Conservation (phyloP, 2,888 invertebrate genomes). For the Salticus scenicus region DNA sequence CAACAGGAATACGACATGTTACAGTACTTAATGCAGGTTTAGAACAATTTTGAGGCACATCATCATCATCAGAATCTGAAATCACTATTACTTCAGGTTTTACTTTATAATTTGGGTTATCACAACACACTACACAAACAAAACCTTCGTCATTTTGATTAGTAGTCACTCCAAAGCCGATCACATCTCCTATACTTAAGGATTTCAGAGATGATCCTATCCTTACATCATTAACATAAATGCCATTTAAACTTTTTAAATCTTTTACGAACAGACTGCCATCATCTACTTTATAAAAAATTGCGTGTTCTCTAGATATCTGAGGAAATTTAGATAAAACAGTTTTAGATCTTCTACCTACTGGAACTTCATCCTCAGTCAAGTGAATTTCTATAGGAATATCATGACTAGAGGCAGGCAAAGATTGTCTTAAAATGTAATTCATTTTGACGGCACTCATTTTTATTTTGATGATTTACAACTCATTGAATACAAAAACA, state of each 20-base stretch:
- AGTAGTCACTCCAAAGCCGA: slow-evolving; percentile 29
- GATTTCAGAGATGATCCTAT: slow-evolving; percentile 1
- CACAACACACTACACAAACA: background rate
- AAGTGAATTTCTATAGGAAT: slow-evolving; percentile 35
- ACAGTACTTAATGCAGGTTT: too few species aligned
- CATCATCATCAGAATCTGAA: slow-evolving; percentile 1
- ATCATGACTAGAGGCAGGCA: background rate
- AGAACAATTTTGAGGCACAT: too few species aligned
- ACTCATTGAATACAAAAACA: too few species aligned
- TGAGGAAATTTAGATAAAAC: background rate
- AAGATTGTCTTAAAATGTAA: slow-evolving; percentile 26
- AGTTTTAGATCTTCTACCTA: slow-evolving; percentile 14
- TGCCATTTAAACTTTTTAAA: slow-evolving; percentile 46
- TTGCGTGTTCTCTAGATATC: slow-evolving; percentile 51
- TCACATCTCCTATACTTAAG: slow-evolving; percentile 15
- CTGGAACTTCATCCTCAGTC: slow-evolving; percentile 8
- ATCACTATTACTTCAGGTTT: background rate
- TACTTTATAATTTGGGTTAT: background rate
- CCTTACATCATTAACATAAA: slow-evolving; percentile 33
- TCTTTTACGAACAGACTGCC: slow-evolving; percentile 37
- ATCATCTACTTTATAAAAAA: background rate
- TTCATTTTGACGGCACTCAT: slow-evolving; percentile 5
- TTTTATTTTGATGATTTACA: too few species aligned
- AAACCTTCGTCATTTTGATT: background rate
- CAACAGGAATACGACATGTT: too few species aligned